These are phyloP conservation scores for Pseudococcus longispinus DNA, from an alignment of 2,888 invertebrate genomes.

Conservation along the genomic window DNA sequence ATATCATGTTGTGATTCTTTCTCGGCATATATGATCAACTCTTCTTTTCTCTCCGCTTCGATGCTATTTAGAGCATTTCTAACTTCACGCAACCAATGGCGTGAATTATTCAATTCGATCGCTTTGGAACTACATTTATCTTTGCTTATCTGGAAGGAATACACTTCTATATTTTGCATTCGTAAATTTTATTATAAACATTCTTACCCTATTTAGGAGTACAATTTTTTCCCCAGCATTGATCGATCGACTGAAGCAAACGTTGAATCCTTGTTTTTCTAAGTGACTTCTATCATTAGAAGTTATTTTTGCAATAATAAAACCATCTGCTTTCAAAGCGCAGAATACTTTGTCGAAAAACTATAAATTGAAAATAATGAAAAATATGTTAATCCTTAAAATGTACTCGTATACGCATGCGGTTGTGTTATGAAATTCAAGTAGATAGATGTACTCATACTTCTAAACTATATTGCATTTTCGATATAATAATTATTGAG, in stretches of 20 bases:
- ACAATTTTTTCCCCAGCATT: neutral
- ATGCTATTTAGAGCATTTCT: constrained; percentile 63
- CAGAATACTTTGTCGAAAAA: neutral
- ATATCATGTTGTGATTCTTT: constrained; percentile 77
- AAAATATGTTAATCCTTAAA: neutral
- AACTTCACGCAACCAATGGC: constrained; percentile 66
- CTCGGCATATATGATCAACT: constrained; percentile 73
- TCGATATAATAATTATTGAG: neutral
- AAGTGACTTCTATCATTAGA: neutral
- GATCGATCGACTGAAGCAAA: neutral
- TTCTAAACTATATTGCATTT: neutral
- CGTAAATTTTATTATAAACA: neutral
- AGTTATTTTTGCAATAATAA: neutral
- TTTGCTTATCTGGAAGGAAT: neutral
- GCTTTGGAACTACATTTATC: constrained; percentile 62
- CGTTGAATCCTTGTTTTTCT: neutral
- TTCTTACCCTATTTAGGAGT: constrained; percentile 56
- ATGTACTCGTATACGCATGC: too few species aligned
- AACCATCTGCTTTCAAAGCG: constrained; percentile 2
- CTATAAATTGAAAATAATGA: neutral
- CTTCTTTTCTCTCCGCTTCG: constrained; percentile 64
- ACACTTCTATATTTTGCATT: neutral
- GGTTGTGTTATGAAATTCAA: neutral
- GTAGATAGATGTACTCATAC: too few species aligned
- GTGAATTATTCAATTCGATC: constrained; percentile 64